Conservation (phyloP, 30 jellyfish, hydroid and myxozoan species). For the Catostylus mosaicus region DNA sequence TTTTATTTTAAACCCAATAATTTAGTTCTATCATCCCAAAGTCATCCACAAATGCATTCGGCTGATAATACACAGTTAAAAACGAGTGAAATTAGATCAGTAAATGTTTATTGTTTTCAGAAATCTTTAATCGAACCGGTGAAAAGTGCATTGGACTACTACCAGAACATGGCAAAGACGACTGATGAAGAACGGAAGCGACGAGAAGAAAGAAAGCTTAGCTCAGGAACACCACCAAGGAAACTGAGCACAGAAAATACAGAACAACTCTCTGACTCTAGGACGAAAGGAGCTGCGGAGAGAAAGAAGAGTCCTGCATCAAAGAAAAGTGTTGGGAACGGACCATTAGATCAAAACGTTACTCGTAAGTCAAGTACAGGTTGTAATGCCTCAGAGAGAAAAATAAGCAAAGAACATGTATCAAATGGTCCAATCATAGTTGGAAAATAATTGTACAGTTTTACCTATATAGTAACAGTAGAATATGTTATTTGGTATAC, state of each 20-base stretch:
- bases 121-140: conserved; percentile 75
- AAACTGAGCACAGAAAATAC: conserved; percentile 55
- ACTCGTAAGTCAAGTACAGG: conserved; percentile 67
- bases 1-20: too few species aligned
- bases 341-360: conserved; percentile 46
- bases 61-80: too few species aligned
- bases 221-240: conserved; percentile 45
- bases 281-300: conserved; percentile 37
- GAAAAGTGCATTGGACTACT: conserved; percentile 84
- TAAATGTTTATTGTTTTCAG: conserved; percentile 69
- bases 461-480: not conserved
- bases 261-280: conserved; percentile 9
- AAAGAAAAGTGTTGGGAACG: conserved; percentile 26
- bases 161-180: conserved; percentile 90
- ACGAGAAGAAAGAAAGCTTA: conserved; percentile 63
- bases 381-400: conserved; percentile 58
- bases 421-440: conserved; percentile 67
- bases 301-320: conserved; percentile 39
- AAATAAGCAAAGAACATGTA: conserved; percentile 70
- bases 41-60: too few species aligned
- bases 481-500: not conserved
- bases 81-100: too few species aligned
- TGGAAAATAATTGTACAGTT: conserved; percentile 16
- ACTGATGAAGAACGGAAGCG: conserved; percentile 88
- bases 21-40: too few species aligned